Base-by-base conservation (phyloP, 2,113 vertebrate species). In the Formicarius rufipectus region DNA sequence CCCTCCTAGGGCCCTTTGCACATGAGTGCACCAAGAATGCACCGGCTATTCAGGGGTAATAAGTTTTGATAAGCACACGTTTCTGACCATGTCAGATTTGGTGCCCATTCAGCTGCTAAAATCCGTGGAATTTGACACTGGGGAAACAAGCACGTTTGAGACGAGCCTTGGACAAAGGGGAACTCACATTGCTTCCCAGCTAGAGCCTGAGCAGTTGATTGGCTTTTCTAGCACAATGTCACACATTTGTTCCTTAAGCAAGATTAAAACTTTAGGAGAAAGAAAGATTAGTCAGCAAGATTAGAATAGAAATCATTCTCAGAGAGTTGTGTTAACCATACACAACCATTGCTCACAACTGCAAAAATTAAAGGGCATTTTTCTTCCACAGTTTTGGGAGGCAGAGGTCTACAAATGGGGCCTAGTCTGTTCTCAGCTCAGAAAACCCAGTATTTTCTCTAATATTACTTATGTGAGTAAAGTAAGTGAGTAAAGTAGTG, bases 1-100 rank as follows among this genome's bases (percentile, higher is more conserved):
- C 52, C 84, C 77, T 73, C 71, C 23, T 14, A 64, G 80, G 44
- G 75, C 25, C 13, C 24, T 90, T 92, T 64, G 87, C 95, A 95
- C 97, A 95, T 96, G 94, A 97, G 94, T 81, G 95, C 95, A 96
- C 84, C 95, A 96, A 78, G 95, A 97, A 97, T 97, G 95, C 86
- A 23, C 16, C 78, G 15, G 77, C 97, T 93, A 96, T 94, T 97
- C 93, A 94, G 8, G 11, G 5, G 56, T 68, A 93, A 72, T 84
- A 84, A 82, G 76, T 94, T 97, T 94, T 94, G 35, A 89, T 84
- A 69, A 84, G 84, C 84, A 85, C 90, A 95, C 30, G 62, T 94
- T 93, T 96, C 93, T 95, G 89, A 92, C 76, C 81, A 84, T 63
- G 95, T 90, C 95, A 94, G 62, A 87, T 90, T 93, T 82, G 91